phyloP scores from a whole-genome alignment of 2,888 invertebrate species.

The Tuberolachnus salignus region DNA sequence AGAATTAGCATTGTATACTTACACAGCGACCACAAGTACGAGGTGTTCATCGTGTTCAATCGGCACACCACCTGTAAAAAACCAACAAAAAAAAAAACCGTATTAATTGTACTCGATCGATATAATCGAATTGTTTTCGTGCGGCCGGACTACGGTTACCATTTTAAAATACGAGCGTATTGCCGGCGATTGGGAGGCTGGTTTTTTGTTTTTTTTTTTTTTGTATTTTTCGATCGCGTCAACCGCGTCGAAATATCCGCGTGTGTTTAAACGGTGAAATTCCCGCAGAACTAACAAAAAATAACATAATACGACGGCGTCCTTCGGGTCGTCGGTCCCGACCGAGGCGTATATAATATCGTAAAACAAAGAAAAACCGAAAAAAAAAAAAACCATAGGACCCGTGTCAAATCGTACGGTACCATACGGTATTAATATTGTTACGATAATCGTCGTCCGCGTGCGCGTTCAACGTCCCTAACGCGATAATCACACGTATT shows the following conservation, averaged over 20 bases:
- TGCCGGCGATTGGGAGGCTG: not conserved
- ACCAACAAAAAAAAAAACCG: not conserved
- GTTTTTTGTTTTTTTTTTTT: no score
- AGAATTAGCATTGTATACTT: not conserved
- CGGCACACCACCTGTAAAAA: conserved; percentile 6
- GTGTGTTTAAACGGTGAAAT: not conserved
- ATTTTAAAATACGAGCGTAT: no score
- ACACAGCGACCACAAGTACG: conserved; percentile 37
- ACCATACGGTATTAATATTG: not conserved
- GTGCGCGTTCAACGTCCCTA: not conserved
- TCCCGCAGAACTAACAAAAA: not conserved
- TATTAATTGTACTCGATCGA: not conserved
- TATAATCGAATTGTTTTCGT: not conserved
- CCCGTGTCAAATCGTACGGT: conserved; percentile 38
- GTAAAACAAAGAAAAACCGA: no score
- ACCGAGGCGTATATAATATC: not conserved
- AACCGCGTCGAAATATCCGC: conserved; percentile 3
- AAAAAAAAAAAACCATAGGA: no score
- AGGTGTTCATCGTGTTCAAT: conserved; percentile 32
- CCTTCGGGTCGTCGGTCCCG: conserved; percentile 35
- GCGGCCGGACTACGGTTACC: not conserved
- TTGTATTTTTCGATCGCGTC: not conserved
- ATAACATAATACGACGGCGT: conserved; percentile 1
- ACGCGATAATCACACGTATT: conserved; percentile 13
- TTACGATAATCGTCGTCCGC: not conserved